Conservation (phyloP, 2,888 invertebrate species). For the Osedax fenrisi region DNA sequence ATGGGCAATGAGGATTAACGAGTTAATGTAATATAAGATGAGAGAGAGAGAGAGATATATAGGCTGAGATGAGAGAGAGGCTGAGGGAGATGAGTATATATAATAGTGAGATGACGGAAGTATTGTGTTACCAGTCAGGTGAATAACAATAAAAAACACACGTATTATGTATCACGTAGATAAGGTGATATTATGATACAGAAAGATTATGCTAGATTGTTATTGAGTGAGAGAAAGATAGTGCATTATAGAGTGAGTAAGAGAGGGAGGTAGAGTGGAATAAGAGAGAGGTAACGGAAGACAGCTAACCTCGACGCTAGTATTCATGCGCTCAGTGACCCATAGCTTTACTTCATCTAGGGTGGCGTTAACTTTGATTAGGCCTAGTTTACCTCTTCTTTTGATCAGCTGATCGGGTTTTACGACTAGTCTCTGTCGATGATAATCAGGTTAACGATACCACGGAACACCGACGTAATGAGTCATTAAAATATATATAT, state of each 20-base stretch:
- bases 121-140: background rate
- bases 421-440: conserved; percentile 72
- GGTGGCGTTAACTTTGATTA: conserved; percentile 83
- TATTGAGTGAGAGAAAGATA: background rate
- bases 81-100: background rate
- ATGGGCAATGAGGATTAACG: too few relatives aligned
- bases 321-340: conserved; percentile 70
- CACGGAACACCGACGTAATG: background rate
- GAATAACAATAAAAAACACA: background rate
- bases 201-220: background rate
- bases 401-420: conserved; percentile 98
- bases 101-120: background rate
- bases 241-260: background rate
- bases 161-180: background rate
- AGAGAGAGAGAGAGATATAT: too few relatives aligned
- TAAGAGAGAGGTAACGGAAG: background rate
- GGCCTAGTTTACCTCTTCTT: conserved; percentile 85
- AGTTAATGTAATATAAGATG: too few relatives aligned
- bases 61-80: background rate
- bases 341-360: conserved; percentile 69
- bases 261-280: background rate
- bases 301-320: background rate
- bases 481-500: too few relatives aligned
- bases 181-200: background rate
- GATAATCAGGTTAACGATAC: background rate